Percentiles rank a stretch among this genome's conserved stretches.
Evolutionary conservation across 2,113 vertebrate species (phyloP).

Genomic region (Brienomyrus longianalis): DNA sequence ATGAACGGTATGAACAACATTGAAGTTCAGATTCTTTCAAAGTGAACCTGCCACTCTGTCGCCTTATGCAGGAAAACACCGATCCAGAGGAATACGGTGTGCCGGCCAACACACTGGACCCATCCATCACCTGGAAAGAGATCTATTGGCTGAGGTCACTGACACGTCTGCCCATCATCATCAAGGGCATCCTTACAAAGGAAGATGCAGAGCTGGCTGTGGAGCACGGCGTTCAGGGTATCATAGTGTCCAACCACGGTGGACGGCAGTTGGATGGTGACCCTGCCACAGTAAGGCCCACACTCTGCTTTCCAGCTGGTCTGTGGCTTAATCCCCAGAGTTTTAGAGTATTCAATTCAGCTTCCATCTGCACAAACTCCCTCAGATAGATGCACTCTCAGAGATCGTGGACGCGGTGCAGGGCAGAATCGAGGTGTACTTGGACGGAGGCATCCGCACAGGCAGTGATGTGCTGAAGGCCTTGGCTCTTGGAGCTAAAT

Average conservation of each 20-base stretch:
- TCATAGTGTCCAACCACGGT: constrained; percentile 93
- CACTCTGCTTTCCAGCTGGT: background rate
- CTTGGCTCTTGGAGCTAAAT: constrained; percentile 83
- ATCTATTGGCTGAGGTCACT: constrained; percentile 77
- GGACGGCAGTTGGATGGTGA: constrained; percentile 89
- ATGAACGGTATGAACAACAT: too few relatives aligned
- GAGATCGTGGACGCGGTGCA: constrained; percentile 80
- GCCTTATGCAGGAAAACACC: constrained; percentile 50
- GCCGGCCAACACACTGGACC: constrained; percentile 66
- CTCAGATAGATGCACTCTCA: constrained; percentile 79
- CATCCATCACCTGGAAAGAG: constrained; percentile 83
- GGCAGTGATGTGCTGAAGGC: constrained; percentile 86
- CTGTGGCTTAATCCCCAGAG: background rate
- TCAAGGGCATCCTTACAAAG: constrained; percentile 93
- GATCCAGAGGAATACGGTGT: constrained; percentile 53
- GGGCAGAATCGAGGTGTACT: constrained; percentile 77
- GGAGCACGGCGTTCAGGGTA: constrained; percentile 77
- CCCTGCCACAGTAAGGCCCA: constrained; percentile 69
- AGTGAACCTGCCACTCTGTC: background rate
- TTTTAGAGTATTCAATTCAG: background rate
- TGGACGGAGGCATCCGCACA: constrained; percentile 85
- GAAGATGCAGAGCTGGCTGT: constrained; percentile 90
- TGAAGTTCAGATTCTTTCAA: background rate
- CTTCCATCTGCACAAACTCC: background rate
- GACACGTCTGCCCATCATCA: constrained; percentile 81